A percentile compares a stretch with the other conserved stretches of the same genome.
phyloP scores from a whole-genome alignment of 1,140 invertebrate genomes.

The Pomacea maculata region DNA sequence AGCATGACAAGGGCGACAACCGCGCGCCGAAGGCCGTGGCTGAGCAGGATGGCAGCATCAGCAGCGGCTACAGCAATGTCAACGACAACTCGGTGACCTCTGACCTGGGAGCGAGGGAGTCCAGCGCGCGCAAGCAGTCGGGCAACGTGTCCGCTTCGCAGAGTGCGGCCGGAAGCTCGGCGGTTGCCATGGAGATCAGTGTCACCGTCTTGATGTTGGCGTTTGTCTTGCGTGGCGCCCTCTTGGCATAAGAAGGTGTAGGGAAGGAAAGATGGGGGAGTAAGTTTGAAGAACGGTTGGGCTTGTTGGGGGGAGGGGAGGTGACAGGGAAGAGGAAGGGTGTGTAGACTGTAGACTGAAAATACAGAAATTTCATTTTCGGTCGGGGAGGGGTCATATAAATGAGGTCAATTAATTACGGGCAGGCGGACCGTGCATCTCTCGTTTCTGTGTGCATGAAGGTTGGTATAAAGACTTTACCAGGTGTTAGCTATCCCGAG shows the following conservation, averaged over 20 bases:
- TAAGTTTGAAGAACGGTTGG: not conserved
- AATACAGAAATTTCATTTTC: not conserved
- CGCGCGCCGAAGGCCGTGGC: too few species aligned
- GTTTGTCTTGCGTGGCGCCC: not conserved
- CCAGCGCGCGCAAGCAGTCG: not conserved
- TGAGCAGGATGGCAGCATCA: not conserved
- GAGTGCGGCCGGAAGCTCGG: not conserved
- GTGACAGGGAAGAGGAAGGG: not conserved
- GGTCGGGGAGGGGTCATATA: not conserved
- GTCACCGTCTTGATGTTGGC: not conserved
- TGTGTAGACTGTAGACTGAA: not conserved
- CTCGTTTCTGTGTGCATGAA: conserved; percentile 13
- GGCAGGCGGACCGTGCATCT: not conserved
- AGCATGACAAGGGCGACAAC: too few species aligned
- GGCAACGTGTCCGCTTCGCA: not conserved
- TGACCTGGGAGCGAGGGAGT: not conserved
- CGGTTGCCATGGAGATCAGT: not conserved
- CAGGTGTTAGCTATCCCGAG: not conserved
- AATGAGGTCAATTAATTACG: not conserved
- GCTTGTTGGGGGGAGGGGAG: not conserved
- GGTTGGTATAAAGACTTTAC: not conserved
- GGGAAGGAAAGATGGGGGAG: too few species aligned
- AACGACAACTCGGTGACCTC: not conserved
- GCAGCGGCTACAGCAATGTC: not conserved
- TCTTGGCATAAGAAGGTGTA: too few species aligned